phyloP scores from a whole-genome alignment of 2,113 vertebrate species.

The Macroglossus sobrinus region DNA sequence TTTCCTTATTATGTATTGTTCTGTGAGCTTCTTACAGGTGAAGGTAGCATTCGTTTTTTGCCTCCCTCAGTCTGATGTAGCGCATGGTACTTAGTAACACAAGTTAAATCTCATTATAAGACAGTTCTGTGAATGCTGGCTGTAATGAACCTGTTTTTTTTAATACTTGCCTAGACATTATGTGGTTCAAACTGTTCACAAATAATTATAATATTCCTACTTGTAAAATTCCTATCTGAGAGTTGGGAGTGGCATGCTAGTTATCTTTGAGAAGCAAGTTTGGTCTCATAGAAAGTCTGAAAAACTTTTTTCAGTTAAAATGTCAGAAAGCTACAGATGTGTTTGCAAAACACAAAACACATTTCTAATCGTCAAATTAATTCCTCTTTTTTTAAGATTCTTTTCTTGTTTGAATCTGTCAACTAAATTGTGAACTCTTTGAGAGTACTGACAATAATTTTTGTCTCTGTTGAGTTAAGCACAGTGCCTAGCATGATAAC shows the following conservation, averaged over 20 bases:
- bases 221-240: background rate
- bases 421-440: background rate
- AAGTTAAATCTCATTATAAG: background rate
- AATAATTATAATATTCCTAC: background rate
- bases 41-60: background rate
- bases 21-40: background rate
- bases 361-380: background rate
- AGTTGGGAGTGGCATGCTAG: background rate
- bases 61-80: background rate
- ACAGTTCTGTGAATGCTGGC: background rate
- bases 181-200: background rate
- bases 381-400: background rate
- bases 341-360: background rate
- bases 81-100: background rate
- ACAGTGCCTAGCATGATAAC: background rate
- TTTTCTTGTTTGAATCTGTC: constrained; percentile 2
- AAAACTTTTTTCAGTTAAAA: constrained; percentile 2
- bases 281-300: background rate
- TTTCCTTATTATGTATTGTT: background rate
- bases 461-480: background rate
- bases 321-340: background rate
- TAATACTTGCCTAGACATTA: background rate
- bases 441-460: background rate
- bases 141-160: background rate
- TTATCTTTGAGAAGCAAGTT: background rate